Percentiles rank a stretch among this genome's conserved stretches.
Conservation (phyloP, 2,113 vertebrate species). For the Actenoides lindsayi region DNA sequence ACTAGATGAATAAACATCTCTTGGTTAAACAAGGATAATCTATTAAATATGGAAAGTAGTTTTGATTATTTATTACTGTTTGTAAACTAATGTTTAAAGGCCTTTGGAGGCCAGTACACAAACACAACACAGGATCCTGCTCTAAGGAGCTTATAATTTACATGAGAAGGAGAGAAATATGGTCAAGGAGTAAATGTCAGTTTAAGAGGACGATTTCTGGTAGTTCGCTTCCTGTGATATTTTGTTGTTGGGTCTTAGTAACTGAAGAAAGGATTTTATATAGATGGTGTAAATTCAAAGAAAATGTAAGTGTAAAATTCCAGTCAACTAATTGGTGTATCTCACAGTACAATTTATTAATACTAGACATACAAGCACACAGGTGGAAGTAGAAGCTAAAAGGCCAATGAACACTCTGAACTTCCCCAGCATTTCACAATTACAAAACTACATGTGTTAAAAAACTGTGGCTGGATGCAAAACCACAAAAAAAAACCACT, state of each 20-base stretch:
- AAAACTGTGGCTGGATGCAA: neutral
- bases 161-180: neutral
- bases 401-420: slow-evolving; percentile 29
- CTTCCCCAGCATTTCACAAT: slow-evolving; percentile 50
- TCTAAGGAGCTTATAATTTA: neutral
- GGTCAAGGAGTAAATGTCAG: neutral
- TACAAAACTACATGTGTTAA: slow-evolving; percentile 59
- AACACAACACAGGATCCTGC: neutral
- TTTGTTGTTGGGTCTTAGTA: neutral
- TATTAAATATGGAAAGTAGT: neutral
- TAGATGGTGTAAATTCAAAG: neutral
- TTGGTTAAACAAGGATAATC: neutral
- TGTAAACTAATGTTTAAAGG: neutral
- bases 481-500: neutral
- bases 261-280: neutral
- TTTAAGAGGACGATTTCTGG: neutral
- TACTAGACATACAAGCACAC: neutral
- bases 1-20: neutral
- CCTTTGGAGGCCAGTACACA: neutral
- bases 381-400: slow-evolving; percentile 34
- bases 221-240: neutral
- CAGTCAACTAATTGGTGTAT: neutral
- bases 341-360: neutral
- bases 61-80: neutral
- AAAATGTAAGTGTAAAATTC: neutral